These are phyloP conservation scores for Erebia palarica DNA, from an alignment of 2,888 invertebrate species.

Conservation along the genomic window DNA sequence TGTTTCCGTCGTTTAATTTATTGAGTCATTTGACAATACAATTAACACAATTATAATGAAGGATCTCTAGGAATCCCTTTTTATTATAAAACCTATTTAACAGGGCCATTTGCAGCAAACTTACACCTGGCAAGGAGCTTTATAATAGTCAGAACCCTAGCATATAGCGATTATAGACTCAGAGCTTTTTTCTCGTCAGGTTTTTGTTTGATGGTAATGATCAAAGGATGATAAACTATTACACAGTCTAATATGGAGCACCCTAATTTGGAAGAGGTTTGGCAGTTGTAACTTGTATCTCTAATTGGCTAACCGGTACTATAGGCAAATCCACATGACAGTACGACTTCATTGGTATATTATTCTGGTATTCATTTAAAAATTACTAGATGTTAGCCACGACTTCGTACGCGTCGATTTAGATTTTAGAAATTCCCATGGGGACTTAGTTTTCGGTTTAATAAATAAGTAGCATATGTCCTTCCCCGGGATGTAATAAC, in stretches of 20 bases:
- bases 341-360: background rate
- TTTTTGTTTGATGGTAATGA: background rate
- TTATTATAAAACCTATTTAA: background rate
- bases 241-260: background rate
- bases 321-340: background rate
- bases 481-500: too few relatives aligned
- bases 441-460: too few relatives aligned
- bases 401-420: too few relatives aligned
- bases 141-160: background rate
- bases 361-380: too few relatives aligned
- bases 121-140: background rate
- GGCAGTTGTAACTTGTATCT: background rate
- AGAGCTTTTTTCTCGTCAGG: background rate
- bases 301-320: background rate
- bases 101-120: background rate
- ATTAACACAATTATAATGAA: constrained; percentile 1
- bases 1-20: constrained; percentile 8
- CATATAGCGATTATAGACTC: background rate
- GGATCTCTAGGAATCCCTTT: background rate
- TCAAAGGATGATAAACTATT: background rate
- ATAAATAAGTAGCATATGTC: too few relatives aligned
- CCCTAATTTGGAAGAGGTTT: background rate
- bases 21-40: constrained; percentile 7
- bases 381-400: too few relatives aligned
- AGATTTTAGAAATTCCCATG: too few relatives aligned